A percentile compares a stretch with the other conserved stretches of the same genome.
Conservation (phyloP, 2,797 vertebrate genomes). For the Babyrousa celebensis region DNA sequence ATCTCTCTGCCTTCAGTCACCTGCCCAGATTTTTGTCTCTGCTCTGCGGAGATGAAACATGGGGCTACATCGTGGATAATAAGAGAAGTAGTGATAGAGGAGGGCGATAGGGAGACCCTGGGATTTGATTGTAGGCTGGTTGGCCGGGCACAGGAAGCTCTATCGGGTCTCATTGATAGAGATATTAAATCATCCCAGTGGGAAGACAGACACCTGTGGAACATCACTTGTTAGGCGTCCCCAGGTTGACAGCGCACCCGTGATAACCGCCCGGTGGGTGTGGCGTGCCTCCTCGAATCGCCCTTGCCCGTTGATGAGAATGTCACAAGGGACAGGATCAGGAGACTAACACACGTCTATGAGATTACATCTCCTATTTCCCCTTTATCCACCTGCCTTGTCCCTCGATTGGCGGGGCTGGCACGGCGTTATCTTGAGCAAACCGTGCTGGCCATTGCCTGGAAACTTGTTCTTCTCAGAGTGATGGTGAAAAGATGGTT, state of each 20-base stretch:
- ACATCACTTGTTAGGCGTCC: conserved; percentile 13
- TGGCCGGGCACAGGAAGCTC: conserved; percentile 21
- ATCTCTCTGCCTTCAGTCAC: not conserved
- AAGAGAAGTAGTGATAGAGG: not conserved
- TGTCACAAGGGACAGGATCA: conserved; percentile 40
- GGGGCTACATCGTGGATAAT: not conserved
- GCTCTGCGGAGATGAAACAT: not conserved
- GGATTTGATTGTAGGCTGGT: conserved; percentile 32
- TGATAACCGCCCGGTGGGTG: conserved; percentile 5
- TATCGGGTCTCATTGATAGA: conserved; percentile 24
- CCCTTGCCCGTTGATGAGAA: not conserved
- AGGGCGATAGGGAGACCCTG: conserved; percentile 23
- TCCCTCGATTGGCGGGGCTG: not conserved
- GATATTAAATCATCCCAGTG: conserved; percentile 68
- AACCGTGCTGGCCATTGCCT: conserved; percentile 55
- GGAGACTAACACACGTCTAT: not conserved
- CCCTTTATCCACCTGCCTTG: conserved; percentile 60
- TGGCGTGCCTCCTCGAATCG: not conserved
- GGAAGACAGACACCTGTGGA: conserved; percentile 53
- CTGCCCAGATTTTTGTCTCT: conserved; percentile 39
- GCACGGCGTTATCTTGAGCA: not conserved
- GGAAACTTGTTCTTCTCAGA: conserved; percentile 57
- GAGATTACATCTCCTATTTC: conserved; percentile 73
- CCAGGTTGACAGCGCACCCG: conserved; percentile 30
- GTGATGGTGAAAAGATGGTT: not conserved